phyloP scores from a whole-genome alignment of 1,140 invertebrate species.

The Leptoteleia sp. region DNA sequence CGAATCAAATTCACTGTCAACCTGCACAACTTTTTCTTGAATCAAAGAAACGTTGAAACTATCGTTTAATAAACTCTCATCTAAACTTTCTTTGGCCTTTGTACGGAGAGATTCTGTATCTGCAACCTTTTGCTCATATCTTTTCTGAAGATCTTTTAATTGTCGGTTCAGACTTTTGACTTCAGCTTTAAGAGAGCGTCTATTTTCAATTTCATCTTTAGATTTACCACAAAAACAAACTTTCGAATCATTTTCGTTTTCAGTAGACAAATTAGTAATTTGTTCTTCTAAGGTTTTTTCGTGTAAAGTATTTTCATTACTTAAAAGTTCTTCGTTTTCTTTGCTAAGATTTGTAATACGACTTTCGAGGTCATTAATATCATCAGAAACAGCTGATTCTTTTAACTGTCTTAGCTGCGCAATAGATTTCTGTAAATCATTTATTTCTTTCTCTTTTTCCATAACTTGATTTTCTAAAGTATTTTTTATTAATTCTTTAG shows the following conservation, averaged over 20 bases:
- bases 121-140: constrained; percentile 67
- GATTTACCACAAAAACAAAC: background rate
- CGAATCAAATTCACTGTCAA: constrained; percentile 62
- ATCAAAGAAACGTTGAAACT: constrained; percentile 64
- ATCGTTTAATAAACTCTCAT: constrained; percentile 61
- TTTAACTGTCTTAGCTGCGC: no score
- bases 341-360: no score
- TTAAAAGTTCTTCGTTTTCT: no score
- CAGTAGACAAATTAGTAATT: background rate
- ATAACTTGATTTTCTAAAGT: no score
- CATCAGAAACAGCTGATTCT: no score
- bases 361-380: no score
- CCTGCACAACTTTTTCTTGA: constrained; percentile 63
- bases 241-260: constrained; percentile 13
- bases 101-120: constrained; percentile 35
- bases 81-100: constrained; percentile 69
- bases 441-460: no score
- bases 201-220: constrained; percentile 64
- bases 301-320: background rate
- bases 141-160: constrained; percentile 65
- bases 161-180: constrained; percentile 67
- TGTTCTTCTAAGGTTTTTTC: constrained; percentile 15
- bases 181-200: constrained; percentile 68
- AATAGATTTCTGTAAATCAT: no score
- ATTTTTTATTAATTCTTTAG: no score